Evolutionary conservation across 1,140 invertebrate species (phyloP).

Genomic region (Lordiphosa clarofinis): DNA sequence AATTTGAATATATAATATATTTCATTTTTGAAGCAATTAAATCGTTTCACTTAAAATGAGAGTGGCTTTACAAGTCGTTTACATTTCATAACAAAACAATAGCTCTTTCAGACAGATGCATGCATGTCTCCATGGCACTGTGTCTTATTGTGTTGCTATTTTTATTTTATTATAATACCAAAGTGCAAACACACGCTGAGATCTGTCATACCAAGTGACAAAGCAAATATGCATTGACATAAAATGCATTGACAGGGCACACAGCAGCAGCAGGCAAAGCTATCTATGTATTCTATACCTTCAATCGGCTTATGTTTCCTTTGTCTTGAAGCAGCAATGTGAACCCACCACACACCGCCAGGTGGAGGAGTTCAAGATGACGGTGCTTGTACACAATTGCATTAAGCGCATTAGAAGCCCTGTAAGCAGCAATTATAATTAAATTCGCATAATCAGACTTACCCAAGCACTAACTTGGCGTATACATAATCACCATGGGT

Average conservation of each 20-base stretch:
- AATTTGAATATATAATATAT: too few relatives aligned
- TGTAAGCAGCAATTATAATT: conserved; percentile 65
- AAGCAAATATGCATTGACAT: conserved; percentile 42
- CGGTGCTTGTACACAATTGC: conserved; percentile 18
- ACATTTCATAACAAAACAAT: too few relatives aligned
- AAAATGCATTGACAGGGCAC: conserved; percentile 50
- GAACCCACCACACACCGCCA: neutral
- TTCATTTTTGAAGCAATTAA: too few relatives aligned
- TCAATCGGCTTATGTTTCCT: conserved; percentile 31
- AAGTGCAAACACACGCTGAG: conserved; percentile 25
- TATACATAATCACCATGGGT: conserved; percentile 46
- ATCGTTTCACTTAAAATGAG: too few relatives aligned
- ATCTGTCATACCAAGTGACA: conserved; percentile 26
- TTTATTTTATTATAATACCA: conserved; percentile 48
- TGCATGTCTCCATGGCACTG: neutral
- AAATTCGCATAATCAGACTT: conserved; percentile 50
- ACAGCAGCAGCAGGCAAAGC: conserved; percentile 6
- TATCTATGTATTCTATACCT: conserved; percentile 21
- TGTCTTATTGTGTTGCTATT: conserved; percentile 32
- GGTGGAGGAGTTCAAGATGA: neutral
- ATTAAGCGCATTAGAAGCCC: conserved; percentile 40
- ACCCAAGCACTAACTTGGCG: conserved; percentile 9
- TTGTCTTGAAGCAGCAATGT: conserved; percentile 24
- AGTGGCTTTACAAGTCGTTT: too few relatives aligned
- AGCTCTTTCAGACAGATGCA: neutral